These are phyloP conservation scores for Indicator maculatus DNA, from an alignment of 2,113 vertebrate species.

Conservation along the genomic window DNA sequence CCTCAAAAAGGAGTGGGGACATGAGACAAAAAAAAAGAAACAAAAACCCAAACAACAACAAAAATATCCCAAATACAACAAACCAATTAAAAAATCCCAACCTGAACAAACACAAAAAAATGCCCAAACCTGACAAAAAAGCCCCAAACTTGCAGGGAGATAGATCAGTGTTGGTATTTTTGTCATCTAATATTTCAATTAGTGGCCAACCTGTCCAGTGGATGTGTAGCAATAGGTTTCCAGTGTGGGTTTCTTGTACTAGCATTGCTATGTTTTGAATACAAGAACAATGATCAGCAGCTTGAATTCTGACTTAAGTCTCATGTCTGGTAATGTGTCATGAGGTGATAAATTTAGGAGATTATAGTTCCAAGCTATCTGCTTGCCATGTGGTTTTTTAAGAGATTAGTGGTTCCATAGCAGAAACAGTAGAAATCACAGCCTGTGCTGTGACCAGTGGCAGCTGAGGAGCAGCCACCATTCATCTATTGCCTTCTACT, in stretches of 20 bases:
- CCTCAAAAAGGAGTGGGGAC: neutral
- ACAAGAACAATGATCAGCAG: neutral
- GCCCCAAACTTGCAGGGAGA: neutral
- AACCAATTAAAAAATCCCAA: no score
- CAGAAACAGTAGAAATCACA: neutral
- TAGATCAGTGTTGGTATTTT: neutral
- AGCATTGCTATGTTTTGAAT: neutral
- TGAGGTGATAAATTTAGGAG: neutral
- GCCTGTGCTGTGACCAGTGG: neutral
- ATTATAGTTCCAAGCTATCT: neutral
- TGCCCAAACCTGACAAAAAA: no score
- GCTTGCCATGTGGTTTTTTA: neutral
- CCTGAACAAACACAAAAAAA: no score
- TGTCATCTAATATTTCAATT: neutral
- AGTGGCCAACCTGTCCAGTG: neutral
- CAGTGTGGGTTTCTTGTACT: neutral
- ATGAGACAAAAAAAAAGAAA: neutral
- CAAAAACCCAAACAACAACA: neutral
- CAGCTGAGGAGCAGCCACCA: neutral
- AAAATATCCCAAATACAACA: no score
- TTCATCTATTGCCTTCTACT: neutral
- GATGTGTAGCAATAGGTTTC: neutral
- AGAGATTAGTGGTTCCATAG: neutral
- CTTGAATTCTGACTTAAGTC: neutral
- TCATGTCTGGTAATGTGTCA: neutral